These are phyloP conservation scores for Euwallacea similis DNA, from an alignment of 1,140 invertebrate genomes.

Conservation along the genomic window DNA sequence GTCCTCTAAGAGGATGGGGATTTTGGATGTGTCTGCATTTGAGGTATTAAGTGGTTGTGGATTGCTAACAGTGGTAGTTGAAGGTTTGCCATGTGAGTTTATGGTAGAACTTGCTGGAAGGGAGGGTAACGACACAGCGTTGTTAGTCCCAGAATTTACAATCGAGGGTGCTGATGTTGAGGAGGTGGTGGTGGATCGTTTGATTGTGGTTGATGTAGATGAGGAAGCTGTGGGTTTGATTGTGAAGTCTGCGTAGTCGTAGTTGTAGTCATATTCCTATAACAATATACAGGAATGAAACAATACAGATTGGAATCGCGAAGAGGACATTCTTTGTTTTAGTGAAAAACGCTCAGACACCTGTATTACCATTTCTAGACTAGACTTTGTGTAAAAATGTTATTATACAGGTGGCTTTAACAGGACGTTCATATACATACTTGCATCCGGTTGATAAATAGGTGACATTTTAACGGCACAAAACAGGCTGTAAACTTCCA, in stretches of 20 bases:
- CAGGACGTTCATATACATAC: no score
- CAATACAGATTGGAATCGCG: not conserved
- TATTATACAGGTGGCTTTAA: no score
- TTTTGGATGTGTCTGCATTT: no score
- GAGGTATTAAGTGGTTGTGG: no score
- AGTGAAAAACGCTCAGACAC: not conserved
- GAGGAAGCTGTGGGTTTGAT: conserved; percentile 58
- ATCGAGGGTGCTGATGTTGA: conserved; percentile 11
- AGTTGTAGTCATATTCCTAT: conserved; percentile 63
- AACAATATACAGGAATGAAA: conserved; percentile 41
- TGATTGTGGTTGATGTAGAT: conserved; percentile 41
- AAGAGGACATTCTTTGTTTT: not conserved
- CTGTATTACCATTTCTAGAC: no score
- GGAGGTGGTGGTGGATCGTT: conserved; percentile 36
- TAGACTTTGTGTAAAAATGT: no score
- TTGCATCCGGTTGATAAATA: no score
- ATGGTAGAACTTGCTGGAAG: not conserved
- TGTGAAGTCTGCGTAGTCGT: conserved; percentile 63
- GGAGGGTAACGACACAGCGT: not conserved
- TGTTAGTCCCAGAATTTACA: conserved; percentile 34
- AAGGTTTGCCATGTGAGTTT: not conserved
- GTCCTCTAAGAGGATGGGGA: no score
- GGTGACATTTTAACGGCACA: no score
- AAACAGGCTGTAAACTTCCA: no score
- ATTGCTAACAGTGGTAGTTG: not conserved